These are phyloP conservation scores for Drosophila merina DNA, from an alignment of 2,888 invertebrate genomes.

Conservation along the genomic window DNA sequence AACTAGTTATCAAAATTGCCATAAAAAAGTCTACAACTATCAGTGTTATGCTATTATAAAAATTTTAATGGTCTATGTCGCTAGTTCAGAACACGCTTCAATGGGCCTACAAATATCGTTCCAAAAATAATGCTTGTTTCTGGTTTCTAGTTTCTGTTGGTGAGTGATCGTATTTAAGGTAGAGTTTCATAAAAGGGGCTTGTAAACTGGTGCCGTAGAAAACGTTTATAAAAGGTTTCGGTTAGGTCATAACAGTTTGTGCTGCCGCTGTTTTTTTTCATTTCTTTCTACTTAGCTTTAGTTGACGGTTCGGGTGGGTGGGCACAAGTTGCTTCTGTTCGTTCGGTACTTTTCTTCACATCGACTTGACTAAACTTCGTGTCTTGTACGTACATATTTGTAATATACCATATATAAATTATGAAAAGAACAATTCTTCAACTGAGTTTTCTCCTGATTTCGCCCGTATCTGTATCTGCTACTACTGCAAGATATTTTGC, in stretches of 20 bases:
- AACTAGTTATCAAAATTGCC: constrained; percentile 63
- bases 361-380: constrained; percentile 9
- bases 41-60: constrained; percentile 18
- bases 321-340: constrained; percentile 25
- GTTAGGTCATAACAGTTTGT: constrained; percentile 33
- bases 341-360: constrained; percentile 16
- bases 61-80: constrained; percentile 33
- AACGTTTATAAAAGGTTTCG: constrained; percentile 40
- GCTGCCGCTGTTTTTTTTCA: constrained; percentile 18
- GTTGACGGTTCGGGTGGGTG: constrained; percentile 40
- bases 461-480: constrained; percentile 28
- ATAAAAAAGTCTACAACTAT: constrained; percentile 69
- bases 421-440: constrained; percentile 28
- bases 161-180: not conserved
- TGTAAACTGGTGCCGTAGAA: constrained; percentile 46
- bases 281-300: constrained; percentile 40
- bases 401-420: constrained; percentile 25
- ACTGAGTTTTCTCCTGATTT: constrained; percentile 28
- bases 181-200: constrained; percentile 8
- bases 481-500: constrained; percentile 23
- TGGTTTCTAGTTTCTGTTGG: constrained; percentile 5
- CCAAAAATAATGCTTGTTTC: constrained; percentile 40
- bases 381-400: constrained; percentile 15
- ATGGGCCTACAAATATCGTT: constrained; percentile 54
- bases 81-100: constrained; percentile 35